Evolutionary conservation across 1,140 invertebrate species (phyloP).

Genomic region (Lamellibrachia luymesi): DNA sequence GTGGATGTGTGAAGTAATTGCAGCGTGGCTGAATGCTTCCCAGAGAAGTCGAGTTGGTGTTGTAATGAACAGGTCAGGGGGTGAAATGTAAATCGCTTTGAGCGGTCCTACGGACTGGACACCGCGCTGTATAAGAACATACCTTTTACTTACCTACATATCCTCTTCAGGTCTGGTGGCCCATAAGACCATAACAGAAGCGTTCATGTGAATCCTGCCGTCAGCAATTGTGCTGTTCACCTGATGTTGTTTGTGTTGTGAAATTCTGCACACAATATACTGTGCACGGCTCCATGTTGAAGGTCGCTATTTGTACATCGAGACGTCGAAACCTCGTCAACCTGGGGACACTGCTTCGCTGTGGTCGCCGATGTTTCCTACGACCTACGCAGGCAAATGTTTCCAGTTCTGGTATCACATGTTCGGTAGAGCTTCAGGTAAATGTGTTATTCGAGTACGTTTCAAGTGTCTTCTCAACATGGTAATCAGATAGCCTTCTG

Average conservation of each 20-base stretch:
- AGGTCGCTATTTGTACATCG: conserved; percentile 53
- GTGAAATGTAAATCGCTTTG: too few relatives aligned
- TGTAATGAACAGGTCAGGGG: too few relatives aligned
- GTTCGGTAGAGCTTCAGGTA: conserved; percentile 61
- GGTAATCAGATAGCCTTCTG: too few relatives aligned
- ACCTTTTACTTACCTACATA: too few relatives aligned
- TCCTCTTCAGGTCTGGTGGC: too few relatives aligned
- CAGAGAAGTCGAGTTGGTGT: too few relatives aligned
- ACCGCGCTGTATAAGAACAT: too few relatives aligned
- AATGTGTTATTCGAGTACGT: background rate
- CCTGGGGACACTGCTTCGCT: conserved; percentile 44
- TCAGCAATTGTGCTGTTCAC: too few relatives aligned
- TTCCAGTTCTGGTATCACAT: conserved; percentile 72
- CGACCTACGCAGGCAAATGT: conserved; percentile 36
- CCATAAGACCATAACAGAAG: background rate
- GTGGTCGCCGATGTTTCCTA: conserved; percentile 33
- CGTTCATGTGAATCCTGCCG: background rate
- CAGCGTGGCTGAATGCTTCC: too few relatives aligned
- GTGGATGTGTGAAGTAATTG: too few relatives aligned
- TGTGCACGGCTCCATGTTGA: conserved; percentile 31
- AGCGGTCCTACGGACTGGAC: too few relatives aligned
- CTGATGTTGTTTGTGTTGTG: background rate
- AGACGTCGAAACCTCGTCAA: conserved; percentile 41
- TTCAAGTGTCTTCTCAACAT: background rate
- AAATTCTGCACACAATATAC: conserved; percentile 16